These are phyloP conservation scores for Notechis scutatus DNA, from an alignment of 2,113 vertebrate species.

Conservation along the genomic window DNA sequence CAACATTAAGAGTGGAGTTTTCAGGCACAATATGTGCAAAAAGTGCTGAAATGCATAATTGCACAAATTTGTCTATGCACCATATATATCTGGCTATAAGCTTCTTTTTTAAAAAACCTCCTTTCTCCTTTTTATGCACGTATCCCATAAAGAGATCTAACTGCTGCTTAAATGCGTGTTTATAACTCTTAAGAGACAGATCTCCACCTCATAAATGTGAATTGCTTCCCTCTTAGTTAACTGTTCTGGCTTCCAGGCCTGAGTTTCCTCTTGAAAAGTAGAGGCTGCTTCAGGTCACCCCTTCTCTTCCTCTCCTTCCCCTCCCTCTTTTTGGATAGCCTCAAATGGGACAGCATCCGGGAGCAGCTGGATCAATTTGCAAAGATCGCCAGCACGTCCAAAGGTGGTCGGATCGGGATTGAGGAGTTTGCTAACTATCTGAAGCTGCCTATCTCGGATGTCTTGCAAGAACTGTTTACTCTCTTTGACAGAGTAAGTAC, in stretches of 20 bases:
- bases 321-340: conserved; percentile 64
- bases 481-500: conserved; percentile 91
- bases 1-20: background rate
- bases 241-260: conserved; percentile 38
- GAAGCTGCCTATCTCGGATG: conserved; percentile 84
- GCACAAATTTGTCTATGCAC: background rate
- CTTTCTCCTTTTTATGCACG: background rate
- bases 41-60: background rate
- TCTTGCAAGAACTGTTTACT: conserved; percentile 84
- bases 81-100: background rate
- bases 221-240: background rate
- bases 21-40: background rate
- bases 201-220: background rate
- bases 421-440: conserved; percentile 88
- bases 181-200: background rate
- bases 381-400: conserved; percentile 81
- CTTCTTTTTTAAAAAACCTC: too few relatives aligned
- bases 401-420: conserved; percentile 90
- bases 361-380: conserved; percentile 88
- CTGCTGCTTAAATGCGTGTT: background rate
- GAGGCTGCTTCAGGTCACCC: background rate
- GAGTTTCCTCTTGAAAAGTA: conserved; percentile 7
- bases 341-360: conserved; percentile 89
- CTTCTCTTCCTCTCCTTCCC: background rate
- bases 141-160: background rate